Percentiles rank a stretch among this genome's conserved stretches.
Conservation (phyloP, 2,113 vertebrate genomes). For the Tretioscincus oriximinensis region DNA sequence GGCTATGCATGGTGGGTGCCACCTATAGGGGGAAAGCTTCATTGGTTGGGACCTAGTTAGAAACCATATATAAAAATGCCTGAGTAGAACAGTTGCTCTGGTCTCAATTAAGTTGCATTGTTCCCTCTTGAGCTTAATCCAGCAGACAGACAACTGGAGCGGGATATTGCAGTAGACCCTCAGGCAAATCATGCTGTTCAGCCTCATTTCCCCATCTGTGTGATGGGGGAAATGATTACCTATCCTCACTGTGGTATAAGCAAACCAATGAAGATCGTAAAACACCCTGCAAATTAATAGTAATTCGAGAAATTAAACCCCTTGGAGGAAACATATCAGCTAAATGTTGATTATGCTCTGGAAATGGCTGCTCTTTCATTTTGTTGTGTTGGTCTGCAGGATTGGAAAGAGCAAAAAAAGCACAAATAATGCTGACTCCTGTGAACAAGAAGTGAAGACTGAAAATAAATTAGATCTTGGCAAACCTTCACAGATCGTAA, state of each 20-base stretch:
- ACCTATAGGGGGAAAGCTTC: too few relatives aligned
- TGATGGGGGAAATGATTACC: not conserved
- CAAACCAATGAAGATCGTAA: not conserved
- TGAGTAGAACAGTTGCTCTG: not conserved
- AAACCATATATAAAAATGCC: too few relatives aligned
- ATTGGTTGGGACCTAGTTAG: too few relatives aligned
- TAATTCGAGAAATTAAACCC: slow-evolving; percentile 12
- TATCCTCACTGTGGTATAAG: not conserved
- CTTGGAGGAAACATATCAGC: slow-evolving; percentile 21
- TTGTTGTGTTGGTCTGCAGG: slow-evolving; percentile 16
- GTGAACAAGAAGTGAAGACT: not conserved
- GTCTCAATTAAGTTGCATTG: too few relatives aligned
- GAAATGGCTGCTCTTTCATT: slow-evolving; percentile 19
- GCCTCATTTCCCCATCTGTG: not conserved
- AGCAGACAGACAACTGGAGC: not conserved
- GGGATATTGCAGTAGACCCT: not conserved
- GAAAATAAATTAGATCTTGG: slow-evolving; percentile 15
- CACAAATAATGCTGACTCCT: slow-evolving; percentile 16
- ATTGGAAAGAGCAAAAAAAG: slow-evolving; percentile 6
- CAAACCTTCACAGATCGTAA: slow-evolving; percentile 14
- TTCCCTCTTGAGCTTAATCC: not conserved
- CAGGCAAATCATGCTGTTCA: not conserved
- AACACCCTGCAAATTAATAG: not conserved
- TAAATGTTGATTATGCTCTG: slow-evolving; percentile 10
- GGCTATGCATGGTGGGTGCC: too few relatives aligned